Evolutionary conservation across 1,140 invertebrate genomes (phyloP), one percentile per base, ranked within the genome.

Genomic region (Spodoptera frugiperda): DNA sequence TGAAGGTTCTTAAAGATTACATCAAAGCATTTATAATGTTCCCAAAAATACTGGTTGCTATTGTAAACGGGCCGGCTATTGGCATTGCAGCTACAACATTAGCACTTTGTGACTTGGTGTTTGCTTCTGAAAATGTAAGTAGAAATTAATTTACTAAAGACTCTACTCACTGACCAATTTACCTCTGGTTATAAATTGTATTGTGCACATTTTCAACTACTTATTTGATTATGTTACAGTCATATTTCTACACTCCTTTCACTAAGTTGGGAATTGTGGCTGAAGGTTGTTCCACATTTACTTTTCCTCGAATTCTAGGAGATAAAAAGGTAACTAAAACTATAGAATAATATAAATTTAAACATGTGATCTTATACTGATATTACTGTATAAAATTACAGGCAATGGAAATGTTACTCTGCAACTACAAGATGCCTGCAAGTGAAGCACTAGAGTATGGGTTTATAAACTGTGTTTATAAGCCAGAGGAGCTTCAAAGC

Each of bases 21-120:
- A 95, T 99, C 11, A 94, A 95, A 79, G 94, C 97, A 3, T 96
- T 99, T 81, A 98, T 99, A 79, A 95, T 96, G 77, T 99, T 98
- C 89, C 97, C 98, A 0, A 99, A 99, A 92, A 95, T 98, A 17
- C 87, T 99, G 53, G 95, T 99, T 75, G 97, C 96, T 48, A 93
- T 99, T 53, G 96, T 99, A 0, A 99, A 99, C 96, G 99, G 98
- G 46, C 98, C 98, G 61, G 98, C 98, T n/a, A 96, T 99, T 78
- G 99, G 99, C 17, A 96, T 99, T 80, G 96, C 96, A 61, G 96
- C 97, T 0, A 99, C 98, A 9, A 96, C 96, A 0, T 91, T 98
- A 19, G 96, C 96, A 10, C 94, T 99, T 0, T 99, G 96, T 95
- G 99, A 99, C 95, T 95, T 97, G 59, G 96, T 99, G 25, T 98